A percentile compares a stretch with the other conserved stretches of the same genome.
phyloP scores from a whole-genome alignment of 2,888 invertebrate genomes.

The Elaeidobius kamerunicus region DNA sequence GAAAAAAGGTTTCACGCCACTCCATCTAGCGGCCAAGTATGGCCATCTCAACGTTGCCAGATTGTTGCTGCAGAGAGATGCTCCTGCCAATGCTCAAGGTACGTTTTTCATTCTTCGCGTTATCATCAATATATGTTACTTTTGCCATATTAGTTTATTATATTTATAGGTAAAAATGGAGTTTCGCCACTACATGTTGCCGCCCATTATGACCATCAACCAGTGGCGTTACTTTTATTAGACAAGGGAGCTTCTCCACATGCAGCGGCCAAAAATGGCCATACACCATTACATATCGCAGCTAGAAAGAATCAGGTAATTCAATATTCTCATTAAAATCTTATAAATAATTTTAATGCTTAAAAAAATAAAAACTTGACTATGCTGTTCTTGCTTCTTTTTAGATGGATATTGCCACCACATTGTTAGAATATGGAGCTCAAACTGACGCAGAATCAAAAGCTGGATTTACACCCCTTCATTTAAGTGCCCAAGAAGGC shows the following conservation, averaged over 20 bases:
- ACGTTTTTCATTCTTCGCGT: background rate
- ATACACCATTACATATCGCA: slow-evolving; percentile 89
- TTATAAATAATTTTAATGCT: too few relatives aligned
- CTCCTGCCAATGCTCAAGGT: slow-evolving; percentile 81
- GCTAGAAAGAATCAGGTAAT: slow-evolving; percentile 90
- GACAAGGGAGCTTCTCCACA: slow-evolving; percentile 94
- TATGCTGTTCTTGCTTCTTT: background rate
- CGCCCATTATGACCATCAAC: slow-evolving; percentile 93
- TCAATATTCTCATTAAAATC: too few relatives aligned
- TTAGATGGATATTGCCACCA: slow-evolving; percentile 90
- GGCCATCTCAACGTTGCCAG: slow-evolving; percentile 90
- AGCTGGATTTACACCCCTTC: slow-evolving; percentile 93
- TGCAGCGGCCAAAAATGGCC: slow-evolving; percentile 94
- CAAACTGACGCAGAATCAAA: slow-evolving; percentile 90
- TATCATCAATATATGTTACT: too few relatives aligned
- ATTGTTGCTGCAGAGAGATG: slow-evolving; percentile 82
- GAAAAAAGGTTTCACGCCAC: slow-evolving; percentile 94
- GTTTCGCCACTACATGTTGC: slow-evolving; percentile 96
- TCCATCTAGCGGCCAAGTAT: slow-evolving; percentile 96
- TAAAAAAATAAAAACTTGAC: background rate
- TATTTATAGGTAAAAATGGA: slow-evolving; percentile 69
- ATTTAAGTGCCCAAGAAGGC: slow-evolving; percentile 92
- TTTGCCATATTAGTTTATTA: too few relatives aligned
- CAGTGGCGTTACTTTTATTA: slow-evolving; percentile 82
- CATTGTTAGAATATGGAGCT: slow-evolving; percentile 89